Conservation (phyloP, 2,797 vertebrate species). For the Neosilurus mollespiculum region DNA sequence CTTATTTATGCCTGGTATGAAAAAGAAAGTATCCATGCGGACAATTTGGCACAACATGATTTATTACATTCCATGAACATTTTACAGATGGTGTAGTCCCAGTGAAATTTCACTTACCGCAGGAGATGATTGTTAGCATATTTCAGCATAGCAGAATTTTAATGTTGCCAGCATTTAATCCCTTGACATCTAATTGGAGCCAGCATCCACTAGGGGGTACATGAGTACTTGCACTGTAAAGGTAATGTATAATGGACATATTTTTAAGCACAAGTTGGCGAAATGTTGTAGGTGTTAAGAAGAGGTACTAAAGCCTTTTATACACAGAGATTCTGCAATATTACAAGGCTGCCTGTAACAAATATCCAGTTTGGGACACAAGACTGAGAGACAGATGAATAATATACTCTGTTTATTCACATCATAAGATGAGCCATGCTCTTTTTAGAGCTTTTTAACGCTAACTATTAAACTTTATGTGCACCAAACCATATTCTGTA, state of each 20-base stretch:
- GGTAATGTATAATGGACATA: background rate
- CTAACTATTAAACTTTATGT: no score
- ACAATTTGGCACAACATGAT: background rate
- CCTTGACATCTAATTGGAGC: background rate
- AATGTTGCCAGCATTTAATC: background rate
- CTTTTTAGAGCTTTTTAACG: no score
- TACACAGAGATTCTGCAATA: no score
- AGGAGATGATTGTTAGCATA: background rate
- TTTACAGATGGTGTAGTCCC: background rate
- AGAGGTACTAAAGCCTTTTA: background rate
- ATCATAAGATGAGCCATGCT: no score
- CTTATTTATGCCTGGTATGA: background rate
- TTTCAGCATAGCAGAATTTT: background rate
- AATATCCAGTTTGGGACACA: no score
- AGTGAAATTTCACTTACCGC: background rate
- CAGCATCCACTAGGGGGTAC: background rate
- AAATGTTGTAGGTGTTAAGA: background rate
- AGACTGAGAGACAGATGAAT: no score
- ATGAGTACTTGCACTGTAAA: background rate
- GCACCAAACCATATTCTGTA: no score
- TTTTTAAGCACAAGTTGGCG: background rate
- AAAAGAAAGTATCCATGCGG: no score
- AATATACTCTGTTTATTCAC: no score
- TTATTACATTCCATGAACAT: background rate
- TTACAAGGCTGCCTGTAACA: no score